Conservation (phyloP, 2,888 invertebrate genomes). For the Calameuta idolon region DNA sequence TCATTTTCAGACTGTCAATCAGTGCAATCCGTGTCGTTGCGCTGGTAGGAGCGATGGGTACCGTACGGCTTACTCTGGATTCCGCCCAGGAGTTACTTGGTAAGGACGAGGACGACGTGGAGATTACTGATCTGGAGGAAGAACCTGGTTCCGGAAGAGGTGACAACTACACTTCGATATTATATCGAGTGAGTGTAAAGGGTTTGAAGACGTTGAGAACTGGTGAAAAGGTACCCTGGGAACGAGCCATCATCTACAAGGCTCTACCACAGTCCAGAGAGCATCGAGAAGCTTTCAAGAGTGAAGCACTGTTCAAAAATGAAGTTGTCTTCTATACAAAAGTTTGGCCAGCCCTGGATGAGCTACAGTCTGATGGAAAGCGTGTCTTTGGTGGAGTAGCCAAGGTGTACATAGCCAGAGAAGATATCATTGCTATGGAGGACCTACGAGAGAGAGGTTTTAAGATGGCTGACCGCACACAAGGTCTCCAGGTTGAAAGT, state of each 20-base stretch:
- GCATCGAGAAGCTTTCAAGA: slow-evolving; percentile 77
- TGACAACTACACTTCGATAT: slow-evolving; percentile 81
- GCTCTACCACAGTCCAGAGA: slow-evolving; percentile 75
- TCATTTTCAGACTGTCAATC: slow-evolving; percentile 16
- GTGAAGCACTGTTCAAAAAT: slow-evolving; percentile 77
- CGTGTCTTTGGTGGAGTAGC: slow-evolving; percentile 57
- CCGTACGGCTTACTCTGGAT: slow-evolving; percentile 44
- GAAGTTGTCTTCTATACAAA: slow-evolving; percentile 80
- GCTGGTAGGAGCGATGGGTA: not conserved
- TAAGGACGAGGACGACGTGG: slow-evolving; percentile 55
- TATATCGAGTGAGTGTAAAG: slow-evolving; percentile 75
- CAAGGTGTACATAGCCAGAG: slow-evolving; percentile 60
- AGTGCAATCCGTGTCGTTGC: slow-evolving; percentile 2
- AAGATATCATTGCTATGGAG: slow-evolving; percentile 68
- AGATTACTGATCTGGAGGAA: slow-evolving; percentile 67
- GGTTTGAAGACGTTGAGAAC: slow-evolving; percentile 67
- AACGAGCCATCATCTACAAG: slow-evolving; percentile 77
- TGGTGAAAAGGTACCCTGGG: slow-evolving; percentile 71
- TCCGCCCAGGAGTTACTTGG: slow-evolving; percentile 55
- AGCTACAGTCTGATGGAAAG: slow-evolving; percentile 68
- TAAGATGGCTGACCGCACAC: slow-evolving; percentile 65
- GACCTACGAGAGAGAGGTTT: slow-evolving; percentile 66
- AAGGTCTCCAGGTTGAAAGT: slow-evolving; percentile 60
- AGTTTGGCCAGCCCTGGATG: slow-evolving; percentile 75
- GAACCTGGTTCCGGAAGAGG: slow-evolving; percentile 79